Evolutionary conservation across 2,888 invertebrate genomes (phyloP), one percentile per base, ranked within the genome.

Genomic region (Drosophila prostipennis): DNA sequence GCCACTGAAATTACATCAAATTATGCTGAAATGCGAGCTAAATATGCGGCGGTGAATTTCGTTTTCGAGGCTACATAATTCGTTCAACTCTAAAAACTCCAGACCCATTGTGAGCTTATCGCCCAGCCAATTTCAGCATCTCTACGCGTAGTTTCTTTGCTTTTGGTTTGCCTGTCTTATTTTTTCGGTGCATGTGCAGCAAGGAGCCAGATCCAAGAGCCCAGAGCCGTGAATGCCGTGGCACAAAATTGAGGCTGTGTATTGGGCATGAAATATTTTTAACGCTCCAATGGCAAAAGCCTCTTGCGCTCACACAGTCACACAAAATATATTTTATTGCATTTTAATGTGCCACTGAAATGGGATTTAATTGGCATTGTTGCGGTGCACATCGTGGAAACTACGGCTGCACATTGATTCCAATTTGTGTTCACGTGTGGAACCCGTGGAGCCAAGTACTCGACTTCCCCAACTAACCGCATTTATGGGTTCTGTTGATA

Each of bases 301-400:
- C 19, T 43, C 53, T 32, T 58, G 34, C 64, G 53, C 59, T 53
- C 16, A 13, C 56, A 65, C 53, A 59, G 13, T 39, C 14, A 55
- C 14, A 53, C 34, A 32, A 16, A 49, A 58, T 36, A 61, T 72
- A 69, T 79, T 79, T 83, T 86, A 88, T 86, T 88, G 89, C 84
- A 80, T 88, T 88, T 88, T 83, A 83, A 88, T 88, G 81, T 83
- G 87, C 76, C 84, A 74, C 78, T 87, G 87, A 88, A 88, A 86
- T 83, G 76, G 71, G 67, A 83, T 88, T 82, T 88, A 88, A 82
- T 88, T 82, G 82, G 84, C 87, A 86, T 86, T 86, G 85, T 86
- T 78, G 83, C 34, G 34, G 36, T 45, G 74, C 74, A 80, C 79
- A 79, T 65, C 83, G 72, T 26, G 52, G 48, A 42, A 58, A 51